Evolutionary conservation across 2,797 vertebrate genomes (phyloP).

Genomic region (Gymnothorax reevesii): DNA sequence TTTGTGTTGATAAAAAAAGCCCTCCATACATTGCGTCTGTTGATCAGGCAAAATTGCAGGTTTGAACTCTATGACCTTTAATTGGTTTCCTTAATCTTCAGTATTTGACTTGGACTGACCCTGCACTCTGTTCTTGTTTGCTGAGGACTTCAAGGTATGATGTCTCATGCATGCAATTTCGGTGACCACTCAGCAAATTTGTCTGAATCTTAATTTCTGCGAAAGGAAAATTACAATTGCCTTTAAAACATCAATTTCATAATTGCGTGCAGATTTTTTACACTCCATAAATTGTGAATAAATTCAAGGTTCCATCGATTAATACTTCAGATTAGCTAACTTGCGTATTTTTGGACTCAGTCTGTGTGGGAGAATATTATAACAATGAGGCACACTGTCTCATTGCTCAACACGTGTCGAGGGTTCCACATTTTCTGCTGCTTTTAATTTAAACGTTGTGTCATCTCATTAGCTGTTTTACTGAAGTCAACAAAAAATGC

Average conservation of each 20-base stretch:
- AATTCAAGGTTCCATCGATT: neutral
- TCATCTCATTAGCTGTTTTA: too few species aligned
- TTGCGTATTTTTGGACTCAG: neutral
- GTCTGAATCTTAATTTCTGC: neutral
- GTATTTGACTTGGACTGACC: neutral
- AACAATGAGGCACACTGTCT: too few species aligned
- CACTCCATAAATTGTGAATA: neutral
- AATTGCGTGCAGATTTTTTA: neutral
- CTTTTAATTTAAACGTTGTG: too few species aligned
- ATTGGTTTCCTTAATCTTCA: neutral
- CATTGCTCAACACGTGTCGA: too few species aligned
- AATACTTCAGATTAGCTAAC: neutral
- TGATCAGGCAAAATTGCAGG: neutral
- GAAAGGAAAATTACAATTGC: neutral
- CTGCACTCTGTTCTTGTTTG: neutral
- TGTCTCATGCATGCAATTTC: neutral
- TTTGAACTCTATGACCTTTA: neutral
- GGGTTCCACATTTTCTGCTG: too few species aligned
- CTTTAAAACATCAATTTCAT: neutral
- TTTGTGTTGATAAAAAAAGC: neutral
- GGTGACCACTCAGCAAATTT: neutral
- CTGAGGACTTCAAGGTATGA: neutral
- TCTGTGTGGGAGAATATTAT: neutral
- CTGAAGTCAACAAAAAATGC: too few species aligned
- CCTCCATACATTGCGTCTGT: neutral